Evolutionary conservation across 2,797 vertebrate genomes (phyloP).

Genomic region (Ctenopoma kingsleyae): DNA sequence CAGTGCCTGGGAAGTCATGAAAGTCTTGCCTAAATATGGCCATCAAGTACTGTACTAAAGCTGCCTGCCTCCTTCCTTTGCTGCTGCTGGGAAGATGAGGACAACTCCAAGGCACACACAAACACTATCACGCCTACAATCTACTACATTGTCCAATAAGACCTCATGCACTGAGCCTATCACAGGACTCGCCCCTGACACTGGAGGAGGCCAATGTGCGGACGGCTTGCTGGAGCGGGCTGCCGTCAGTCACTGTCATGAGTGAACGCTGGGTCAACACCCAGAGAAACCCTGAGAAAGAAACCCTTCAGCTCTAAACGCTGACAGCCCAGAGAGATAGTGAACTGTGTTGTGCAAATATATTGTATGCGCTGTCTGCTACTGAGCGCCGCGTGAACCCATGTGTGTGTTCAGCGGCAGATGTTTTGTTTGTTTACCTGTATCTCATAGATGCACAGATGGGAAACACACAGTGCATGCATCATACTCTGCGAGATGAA

Average conservation of each 20-base stretch:
- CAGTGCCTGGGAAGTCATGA: slow-evolving; percentile 68
- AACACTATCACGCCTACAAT: slow-evolving; percentile 50
- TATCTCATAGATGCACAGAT: slow-evolving; percentile 64
- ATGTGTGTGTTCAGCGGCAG: slow-evolving; percentile 55
- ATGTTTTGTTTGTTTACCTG: slow-evolving; percentile 66
- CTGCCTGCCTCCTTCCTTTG: slow-evolving; percentile 59
- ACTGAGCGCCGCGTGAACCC: slow-evolving; percentile 35
- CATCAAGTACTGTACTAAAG: slow-evolving; percentile 76
- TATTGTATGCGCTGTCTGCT: slow-evolving; percentile 29
- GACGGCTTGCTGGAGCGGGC: slow-evolving; percentile 1
- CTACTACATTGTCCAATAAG: slow-evolving; percentile 38
- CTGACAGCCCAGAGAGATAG: slow-evolving; percentile 10
- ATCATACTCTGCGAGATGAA: slow-evolving; percentile 48
- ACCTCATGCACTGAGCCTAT: slow-evolving; percentile 20
- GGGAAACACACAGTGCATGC: slow-evolving; percentile 53
- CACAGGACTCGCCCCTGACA: slow-evolving; percentile 21
- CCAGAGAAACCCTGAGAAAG: slow-evolving; percentile 40
- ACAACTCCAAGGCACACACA: slow-evolving; percentile 44
- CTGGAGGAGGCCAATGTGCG: slow-evolving; percentile 21
- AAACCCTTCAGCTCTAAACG: slow-evolving; percentile 18
- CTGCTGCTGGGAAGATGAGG: slow-evolving; percentile 72
- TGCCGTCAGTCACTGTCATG: slow-evolving; percentile 43
- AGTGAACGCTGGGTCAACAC: slow-evolving; percentile 38
- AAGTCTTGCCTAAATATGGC: slow-evolving; percentile 90
- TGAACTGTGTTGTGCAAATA: slow-evolving; percentile 36